phyloP scores from a whole-genome alignment of 1,140 invertebrate species.

The Drosophila parvula region DNA sequence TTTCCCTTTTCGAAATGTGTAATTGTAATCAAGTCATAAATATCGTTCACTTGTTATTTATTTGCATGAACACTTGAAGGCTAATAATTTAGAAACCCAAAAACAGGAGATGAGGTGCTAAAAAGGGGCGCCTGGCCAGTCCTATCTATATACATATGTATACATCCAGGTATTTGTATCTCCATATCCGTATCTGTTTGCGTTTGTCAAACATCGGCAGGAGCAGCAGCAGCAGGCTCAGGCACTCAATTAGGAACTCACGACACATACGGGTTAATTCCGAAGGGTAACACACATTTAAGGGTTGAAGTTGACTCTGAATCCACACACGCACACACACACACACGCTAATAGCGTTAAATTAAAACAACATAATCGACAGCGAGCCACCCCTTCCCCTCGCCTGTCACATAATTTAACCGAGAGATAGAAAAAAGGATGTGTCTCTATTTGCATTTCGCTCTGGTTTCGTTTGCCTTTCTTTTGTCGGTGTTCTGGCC shows the following conservation, averaged over 20 bases:
- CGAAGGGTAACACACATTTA: slow-evolving; percentile 17
- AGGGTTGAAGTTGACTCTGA: slow-evolving; percentile 46
- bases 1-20: background rate
- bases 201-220: slow-evolving; percentile 72
- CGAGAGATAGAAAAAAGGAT: slow-evolving; percentile 52
- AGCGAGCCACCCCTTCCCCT: slow-evolving; percentile 44
- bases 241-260: slow-evolving; percentile 75
- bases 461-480: slow-evolving; percentile 58
- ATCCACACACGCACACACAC: slow-evolving; percentile 9
- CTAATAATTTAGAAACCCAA: slow-evolving; percentile 12
- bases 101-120: slow-evolving; percentile 39
- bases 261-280: slow-evolving; percentile 35
- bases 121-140: slow-evolving; percentile 18
- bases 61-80: slow-evolving; percentile 69
- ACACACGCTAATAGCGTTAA: slow-evolving; percentile 76
- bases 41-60: slow-evolving; percentile 70
- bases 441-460: slow-evolving; percentile 77
- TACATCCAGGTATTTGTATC: slow-evolving; percentile 9
- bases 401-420: slow-evolving; percentile 68
- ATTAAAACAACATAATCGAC: slow-evolving; percentile 83
- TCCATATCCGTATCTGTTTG: slow-evolving; percentile 58
- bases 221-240: slow-evolving; percentile 15
- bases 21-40: slow-evolving; percentile 51
- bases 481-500: slow-evolving; percentile 34
- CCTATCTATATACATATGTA: slow-evolving; percentile 50